Conservation (phyloP, 2,888 invertebrate species). For the Leucophora obtusa region DNA sequence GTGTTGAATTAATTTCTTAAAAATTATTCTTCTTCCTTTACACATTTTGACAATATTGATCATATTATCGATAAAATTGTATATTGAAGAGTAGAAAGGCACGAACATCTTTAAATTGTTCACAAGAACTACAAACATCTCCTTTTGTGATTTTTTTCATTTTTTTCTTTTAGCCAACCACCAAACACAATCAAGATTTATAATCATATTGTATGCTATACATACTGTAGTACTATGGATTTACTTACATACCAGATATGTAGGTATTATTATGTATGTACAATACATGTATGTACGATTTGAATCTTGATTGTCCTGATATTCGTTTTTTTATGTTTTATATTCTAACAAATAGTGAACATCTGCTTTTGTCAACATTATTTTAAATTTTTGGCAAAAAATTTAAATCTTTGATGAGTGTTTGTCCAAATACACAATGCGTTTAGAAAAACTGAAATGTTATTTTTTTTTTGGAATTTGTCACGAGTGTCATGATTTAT, state of each 20-base stretch:
- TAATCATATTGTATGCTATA: not conserved
- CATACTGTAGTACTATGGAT: not conserved
- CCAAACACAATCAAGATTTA: constrained; percentile 2
- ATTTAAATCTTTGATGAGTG: constrained; percentile 34
- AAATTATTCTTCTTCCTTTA: constrained; percentile 16
- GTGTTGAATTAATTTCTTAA: constrained; percentile 34
- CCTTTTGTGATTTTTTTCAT: not conserved
- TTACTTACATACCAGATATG: constrained; percentile 5
- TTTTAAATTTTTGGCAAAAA: constrained; percentile 12
- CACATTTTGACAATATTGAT: constrained; percentile 50
- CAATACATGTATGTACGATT: constrained; percentile 47
- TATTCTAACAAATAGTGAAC: constrained; percentile 31
- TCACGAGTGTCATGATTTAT: constrained; percentile 58
- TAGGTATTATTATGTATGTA: not conserved
- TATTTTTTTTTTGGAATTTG: constrained; percentile 17
- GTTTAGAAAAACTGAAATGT: not conserved
- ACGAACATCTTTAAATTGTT: constrained; percentile 39
- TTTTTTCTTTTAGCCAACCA: not conserved
- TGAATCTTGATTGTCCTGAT: constrained; percentile 65
- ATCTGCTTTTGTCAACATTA: constrained; percentile 53
- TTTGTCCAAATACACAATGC: constrained; percentile 46
- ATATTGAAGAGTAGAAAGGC: constrained; percentile 14
- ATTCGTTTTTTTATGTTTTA: constrained; percentile 40
- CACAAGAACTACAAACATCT: constrained; percentile 17
- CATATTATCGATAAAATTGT: constrained; percentile 33